These are phyloP conservation scores for Alectura lathami DNA, from an alignment of 2,113 vertebrate genomes.

Conservation along the genomic window DNA sequence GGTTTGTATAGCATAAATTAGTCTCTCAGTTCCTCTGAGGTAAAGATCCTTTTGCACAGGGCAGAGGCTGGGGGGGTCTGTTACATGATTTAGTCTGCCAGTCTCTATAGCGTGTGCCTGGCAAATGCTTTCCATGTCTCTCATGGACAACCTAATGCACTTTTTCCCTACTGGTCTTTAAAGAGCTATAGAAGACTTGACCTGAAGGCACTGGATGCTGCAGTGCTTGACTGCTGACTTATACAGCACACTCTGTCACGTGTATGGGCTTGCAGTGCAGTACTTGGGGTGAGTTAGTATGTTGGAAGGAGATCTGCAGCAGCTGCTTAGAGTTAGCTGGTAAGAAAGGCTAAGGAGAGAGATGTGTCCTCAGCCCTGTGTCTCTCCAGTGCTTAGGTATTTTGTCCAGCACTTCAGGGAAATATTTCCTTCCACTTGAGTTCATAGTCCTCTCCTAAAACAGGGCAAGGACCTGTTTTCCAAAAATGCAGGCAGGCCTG, in stretches of 20 bases:
- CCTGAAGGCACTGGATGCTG: neutral
- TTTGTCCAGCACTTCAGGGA: neutral
- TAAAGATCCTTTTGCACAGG: neutral
- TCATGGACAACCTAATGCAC: neutral
- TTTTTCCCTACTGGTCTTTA: neutral
- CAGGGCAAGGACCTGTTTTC: neutral
- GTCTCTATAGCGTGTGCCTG: neutral
- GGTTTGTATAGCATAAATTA: neutral
- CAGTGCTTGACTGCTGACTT: neutral
- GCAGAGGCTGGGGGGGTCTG: neutral
- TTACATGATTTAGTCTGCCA: neutral
- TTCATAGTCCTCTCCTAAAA: neutral
- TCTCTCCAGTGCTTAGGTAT: neutral
- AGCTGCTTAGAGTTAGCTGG: neutral
- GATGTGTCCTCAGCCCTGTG: neutral
- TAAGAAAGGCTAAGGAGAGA: neutral
- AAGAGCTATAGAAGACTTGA: neutral
- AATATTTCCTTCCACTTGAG: neutral
- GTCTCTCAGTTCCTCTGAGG: neutral
- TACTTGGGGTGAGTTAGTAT: neutral
- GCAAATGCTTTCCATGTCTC: neutral
- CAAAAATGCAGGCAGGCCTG: neutral
- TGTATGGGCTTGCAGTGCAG: accelerated
- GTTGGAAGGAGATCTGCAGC: neutral
- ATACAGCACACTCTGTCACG: neutral